Conservation (phyloP, 2,113 vertebrate species). For the Rhagologus leucostigma region DNA sequence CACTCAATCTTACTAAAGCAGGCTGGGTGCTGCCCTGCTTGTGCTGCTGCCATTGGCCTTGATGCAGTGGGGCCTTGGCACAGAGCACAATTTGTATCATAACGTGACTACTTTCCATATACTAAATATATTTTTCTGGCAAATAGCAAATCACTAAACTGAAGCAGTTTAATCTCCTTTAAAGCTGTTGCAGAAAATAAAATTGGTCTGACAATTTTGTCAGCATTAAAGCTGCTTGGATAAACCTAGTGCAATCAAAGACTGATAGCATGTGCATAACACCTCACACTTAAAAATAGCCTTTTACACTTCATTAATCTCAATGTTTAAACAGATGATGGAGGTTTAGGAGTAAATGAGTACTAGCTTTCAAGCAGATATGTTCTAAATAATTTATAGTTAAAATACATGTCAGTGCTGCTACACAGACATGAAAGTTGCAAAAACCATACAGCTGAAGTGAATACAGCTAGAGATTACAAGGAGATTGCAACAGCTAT, state of each 20-base stretch:
- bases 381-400: constrained; percentile 1
- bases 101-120: neutral
- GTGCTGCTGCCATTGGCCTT: neutral
- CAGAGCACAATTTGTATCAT: neutral
- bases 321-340: neutral
- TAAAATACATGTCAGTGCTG: neutral
- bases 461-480: constrained; percentile 1
- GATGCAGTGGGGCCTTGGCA: accelerated
- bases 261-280: neutral
- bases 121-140: neutral
- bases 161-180: neutral
- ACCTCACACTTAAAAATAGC: neutral
- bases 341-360: neutral
- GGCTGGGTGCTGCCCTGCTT: neutral
- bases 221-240: neutral
- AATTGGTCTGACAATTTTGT: neutral
- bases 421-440: neutral
- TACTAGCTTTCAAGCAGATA: neutral
- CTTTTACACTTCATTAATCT: neutral
- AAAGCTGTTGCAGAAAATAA: neutral
- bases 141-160: neutral
- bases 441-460: neutral
- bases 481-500: neutral
- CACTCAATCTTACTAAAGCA: neutral
- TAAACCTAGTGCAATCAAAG: neutral